Base-by-base conservation (phyloP, 1,140 invertebrate species). In the Intoshia linei region DNA sequence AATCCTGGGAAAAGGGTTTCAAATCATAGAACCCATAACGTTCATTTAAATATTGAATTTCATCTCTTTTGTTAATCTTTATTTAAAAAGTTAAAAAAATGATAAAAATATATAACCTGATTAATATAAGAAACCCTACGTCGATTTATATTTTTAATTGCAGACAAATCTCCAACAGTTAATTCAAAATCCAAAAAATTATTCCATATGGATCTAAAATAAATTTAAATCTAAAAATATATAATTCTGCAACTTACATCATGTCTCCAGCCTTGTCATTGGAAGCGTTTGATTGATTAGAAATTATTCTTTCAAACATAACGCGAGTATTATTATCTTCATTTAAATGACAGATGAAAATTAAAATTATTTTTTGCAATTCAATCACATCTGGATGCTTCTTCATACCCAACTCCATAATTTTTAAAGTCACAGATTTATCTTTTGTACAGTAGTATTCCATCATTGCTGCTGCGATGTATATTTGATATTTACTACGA, bases 361-460 rank as follows among this genome's bases (percentile, higher is more conserved):
- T 79, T 38, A 95, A 76, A 49, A 93, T 98, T 48, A 73, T 74
- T 36, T 81, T 62, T 38, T 90, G 72, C 51, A 87, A 98, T 47
- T 92, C 78, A 0, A 81, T 73, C 52, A 76, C 74, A 47, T 78
- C 71, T 0, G 71, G 72, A 58, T 81, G 93, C 53, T 84, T 87
- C 56, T 95, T 95, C 13, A 95, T 59, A 1, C 84, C 90, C 17
- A 95, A 62, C 58, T 95, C 84, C 59, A 95, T 95, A 45, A 95
- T 93, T 44, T 81, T 69, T 50, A 92, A 83, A 1, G 87, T 84
- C 37, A 95, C 78, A 52, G 79, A 81, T 58, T 90, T 84, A 56
- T 95, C 84, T 65, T 98, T 98, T 36, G 75, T 90, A 52, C 83
- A 93, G 50, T 92, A 93, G 56, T 95, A 95, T 61, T 98, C 90